Evolutionary conservation across 2,797 vertebrate genomes (phyloP).

Genomic region (Hippocampus kuda): DNA sequence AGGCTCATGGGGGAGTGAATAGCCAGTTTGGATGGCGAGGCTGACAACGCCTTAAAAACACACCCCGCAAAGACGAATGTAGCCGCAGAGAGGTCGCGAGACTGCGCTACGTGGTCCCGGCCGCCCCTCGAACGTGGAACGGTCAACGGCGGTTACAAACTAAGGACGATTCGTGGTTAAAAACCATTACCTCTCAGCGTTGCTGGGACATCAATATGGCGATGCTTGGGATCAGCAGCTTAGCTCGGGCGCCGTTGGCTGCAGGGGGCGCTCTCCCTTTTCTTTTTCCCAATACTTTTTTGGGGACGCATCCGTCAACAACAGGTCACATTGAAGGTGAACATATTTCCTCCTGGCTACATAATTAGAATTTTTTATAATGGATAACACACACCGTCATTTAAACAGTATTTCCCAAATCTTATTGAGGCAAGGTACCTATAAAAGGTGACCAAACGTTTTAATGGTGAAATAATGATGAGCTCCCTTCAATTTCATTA

Average conservation of each 20-base stretch:
- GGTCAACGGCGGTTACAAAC: slow-evolving; percentile 9
- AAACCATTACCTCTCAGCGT: slow-evolving; percentile 70
- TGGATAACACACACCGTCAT: not conserved
- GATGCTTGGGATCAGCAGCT: slow-evolving; percentile 65
- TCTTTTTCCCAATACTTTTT: slow-evolving; percentile 12
- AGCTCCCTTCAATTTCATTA: too few relatives aligned
- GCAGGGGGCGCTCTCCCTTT: slow-evolving; percentile 57
- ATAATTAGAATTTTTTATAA: not conserved
- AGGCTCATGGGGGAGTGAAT: slow-evolving; percentile 51
- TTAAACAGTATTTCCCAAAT: not conserved
- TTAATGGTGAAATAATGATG: too few relatives aligned
- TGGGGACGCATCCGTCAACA: slow-evolving; percentile 29
- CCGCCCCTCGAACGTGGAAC: slow-evolving; percentile 6
- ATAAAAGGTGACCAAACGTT: not conserved
- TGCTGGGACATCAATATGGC: slow-evolving; percentile 78
- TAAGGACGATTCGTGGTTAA: slow-evolving; percentile 37
- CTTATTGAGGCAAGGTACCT: not conserved
- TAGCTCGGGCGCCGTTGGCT: slow-evolving; percentile 52
- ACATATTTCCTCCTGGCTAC: slow-evolving; percentile 7
- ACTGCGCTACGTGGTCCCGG: slow-evolving; percentile 11
- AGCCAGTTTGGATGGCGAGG: slow-evolving; percentile 55
- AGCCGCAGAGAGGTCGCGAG: slow-evolving; percentile 7
- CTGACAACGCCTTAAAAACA: slow-evolving; percentile 70
- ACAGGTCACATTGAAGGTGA: slow-evolving; percentile 37
- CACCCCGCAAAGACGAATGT: slow-evolving; percentile 31